Base-by-base conservation (phyloP, 2,888 invertebrate species). In the Plemyria rubiginata region DNA sequence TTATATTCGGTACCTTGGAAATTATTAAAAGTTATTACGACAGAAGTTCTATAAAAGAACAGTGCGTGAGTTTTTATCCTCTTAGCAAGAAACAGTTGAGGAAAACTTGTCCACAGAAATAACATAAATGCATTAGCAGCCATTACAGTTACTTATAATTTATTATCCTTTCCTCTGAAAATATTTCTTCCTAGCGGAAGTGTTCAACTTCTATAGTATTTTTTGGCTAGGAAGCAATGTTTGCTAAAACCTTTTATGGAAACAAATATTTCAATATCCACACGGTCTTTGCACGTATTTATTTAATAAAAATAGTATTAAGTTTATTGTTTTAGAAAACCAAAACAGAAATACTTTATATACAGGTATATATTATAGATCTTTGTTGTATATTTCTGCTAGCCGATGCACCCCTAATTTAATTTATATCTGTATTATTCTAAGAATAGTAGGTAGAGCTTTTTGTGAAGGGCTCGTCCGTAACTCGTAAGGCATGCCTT, bases 61-160 rank as follows among this genome's bases (percentile, higher is more conserved):
- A 40, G 29, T 49, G 29, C 29, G 16, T 48, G 40, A 40, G 55
- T 45, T 45, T 57, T 52, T 53, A 32, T 43, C 36, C 62, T 43
- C 43, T 29, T 41, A 40, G 12, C 57, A 63, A 54, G 46, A 59
- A 54, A 55, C 45, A 29, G 38, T 62, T 54, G 51, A 53, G 60
- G 54, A 55, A 60, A 64, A 62, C 36, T 43, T 52, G 28, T 61
- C 45, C 54, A 45, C 53, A 50, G 54, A 58, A 50, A 66, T 56
- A 67, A 58, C 58, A 57, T 60, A 43, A 60, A 62, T 61, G 65
- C 63, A 65, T 70, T 67, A 67, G 60, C 60, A 40, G 46, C 62
- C 62, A 67, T 67, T 70, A 66, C 61, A 54, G 48, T 40, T 45
- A 49, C 57, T 50, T 52, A 53, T 63, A 61, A 63, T 63, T 60